Base-by-base conservation (phyloP, 2,888 invertebrate genomes). In the Agapostemon virescens region DNA sequence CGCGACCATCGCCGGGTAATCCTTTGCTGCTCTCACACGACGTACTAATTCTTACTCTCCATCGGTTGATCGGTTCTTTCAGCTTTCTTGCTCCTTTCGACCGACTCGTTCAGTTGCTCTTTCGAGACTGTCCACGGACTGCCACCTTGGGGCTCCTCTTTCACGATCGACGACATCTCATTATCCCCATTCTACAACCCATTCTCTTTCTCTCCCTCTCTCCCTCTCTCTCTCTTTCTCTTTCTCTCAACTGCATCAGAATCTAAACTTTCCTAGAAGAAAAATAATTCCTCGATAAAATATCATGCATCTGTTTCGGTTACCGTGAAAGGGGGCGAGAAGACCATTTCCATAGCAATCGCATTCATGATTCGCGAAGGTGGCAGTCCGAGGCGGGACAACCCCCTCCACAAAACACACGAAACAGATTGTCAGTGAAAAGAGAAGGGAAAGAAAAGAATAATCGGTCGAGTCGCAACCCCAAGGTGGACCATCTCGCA, bases 1-100 rank as follows among this genome's bases (percentile, higher is more conserved):
- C 82, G 82, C 82, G 82, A 82, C 82, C 74, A 83, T 74, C 77
- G 73, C 82, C 82, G 74, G 74, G 77, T 64, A 36, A 77, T 71
- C 72, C 61, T 45, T 67, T 61, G 77, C 82, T 83, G 78, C 82
- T 82, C 81, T 74, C 74, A 78, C 82, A 78, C 74, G 69, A 67
- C 69, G 69, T 72, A 79, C 75, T 81, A 82, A 69, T 79, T 64
- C 52, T 69, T 74, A 71, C 73, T 76, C 73, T 75, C 71, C 64
- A 30, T 61, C 76, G 68, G 45, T 61, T 55, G 68, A 61, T 49
- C 66, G 67, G 61, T 42, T 75, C 23, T 63, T 69, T 61, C 45
- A 79, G 72, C 80, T 81, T 72, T 42, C 49, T 69, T 64, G 49
- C 58, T 75, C 30, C 33, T 20, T 45, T 75, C 36, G 67, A 55